Evolutionary conservation across 2,113 vertebrate species (phyloP).

Genomic region (Antechinus stuartii): DNA sequence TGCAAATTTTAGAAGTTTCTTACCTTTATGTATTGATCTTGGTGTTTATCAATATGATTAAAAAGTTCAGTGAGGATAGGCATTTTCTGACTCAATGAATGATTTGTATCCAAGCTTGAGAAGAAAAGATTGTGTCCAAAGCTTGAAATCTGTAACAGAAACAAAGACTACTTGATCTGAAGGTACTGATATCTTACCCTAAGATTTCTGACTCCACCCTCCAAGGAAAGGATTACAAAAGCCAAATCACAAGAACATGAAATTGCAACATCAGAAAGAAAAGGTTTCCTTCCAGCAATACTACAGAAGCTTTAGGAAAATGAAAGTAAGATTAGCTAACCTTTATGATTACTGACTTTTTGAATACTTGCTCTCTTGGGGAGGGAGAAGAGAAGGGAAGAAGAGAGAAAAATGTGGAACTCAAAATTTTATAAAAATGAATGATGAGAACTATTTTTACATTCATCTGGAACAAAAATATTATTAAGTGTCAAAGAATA

Average conservation of each 20-base stretch:
- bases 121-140: not conserved
- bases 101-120: not conserved
- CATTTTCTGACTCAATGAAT: slow-evolving; percentile 82
- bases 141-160: not conserved
- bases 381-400: no score
- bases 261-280: not conserved
- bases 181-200: not conserved
- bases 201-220: slow-evolving; percentile 13
- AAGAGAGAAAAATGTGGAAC: no score
- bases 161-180: not conserved
- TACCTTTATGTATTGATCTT: slow-evolving; percentile 94
- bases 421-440: no score
- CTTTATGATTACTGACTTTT: not conserved
- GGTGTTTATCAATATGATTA: slow-evolving; percentile 93
- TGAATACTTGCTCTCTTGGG: no score
- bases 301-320: not conserved
- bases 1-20: slow-evolving; percentile 1
- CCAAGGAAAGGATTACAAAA: not conserved
- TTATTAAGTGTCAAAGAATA: not conserved
- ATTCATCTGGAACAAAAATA: no score
- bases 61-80: slow-evolving; percentile 89
- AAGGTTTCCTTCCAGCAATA: not conserved
- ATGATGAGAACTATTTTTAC: no score
- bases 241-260: not conserved
- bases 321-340: not conserved